A percentile compares a stretch with the other conserved stretches of the same genome.
phyloP scores from a whole-genome alignment of 2,797 vertebrate species.

The Ambastaia sidthimunki region DNA sequence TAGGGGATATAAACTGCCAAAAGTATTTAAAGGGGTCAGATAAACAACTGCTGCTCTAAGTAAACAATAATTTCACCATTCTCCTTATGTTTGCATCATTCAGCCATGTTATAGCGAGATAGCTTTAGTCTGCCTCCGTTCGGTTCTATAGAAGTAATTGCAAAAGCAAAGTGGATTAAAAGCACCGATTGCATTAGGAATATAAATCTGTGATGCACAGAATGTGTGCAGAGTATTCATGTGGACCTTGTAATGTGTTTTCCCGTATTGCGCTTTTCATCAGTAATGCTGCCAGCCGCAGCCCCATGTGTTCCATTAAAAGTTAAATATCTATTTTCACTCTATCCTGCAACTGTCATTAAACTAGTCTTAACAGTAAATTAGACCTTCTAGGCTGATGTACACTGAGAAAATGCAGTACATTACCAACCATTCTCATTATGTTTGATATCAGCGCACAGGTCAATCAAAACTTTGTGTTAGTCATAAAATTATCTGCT shows the following conservation, averaged over 20 bases:
- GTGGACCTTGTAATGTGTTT: conserved; percentile 1
- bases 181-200: not conserved
- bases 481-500: not conserved
- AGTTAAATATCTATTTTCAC: conserved; percentile 17
- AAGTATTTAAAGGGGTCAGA: conserved; percentile 25
- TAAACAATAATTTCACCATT: conserved; percentile 13
- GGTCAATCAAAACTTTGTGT: not conserved
- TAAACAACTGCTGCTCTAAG: conserved; percentile 40
- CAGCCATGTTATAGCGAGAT: not conserved
- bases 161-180: conserved; percentile 1
- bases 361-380: conserved; percentile 3
- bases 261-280: conserved; percentile 11
- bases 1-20: conserved; percentile 22
- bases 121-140: not conserved
- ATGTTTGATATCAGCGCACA: not conserved
- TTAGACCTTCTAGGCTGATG: not conserved
- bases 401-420: not conserved
- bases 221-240: not conserved
- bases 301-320: conserved; percentile 17
- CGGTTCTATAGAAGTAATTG: conserved; percentile 7
- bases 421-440: not conserved
- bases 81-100: conserved; percentile 7
- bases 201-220: conserved; percentile 7
- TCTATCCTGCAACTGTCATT: not conserved
- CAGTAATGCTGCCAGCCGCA: not conserved